These are phyloP conservation scores for Brachyrhaphis roseni DNA, from an alignment of 2,797 vertebrate species.

Conservation along the genomic window DNA sequence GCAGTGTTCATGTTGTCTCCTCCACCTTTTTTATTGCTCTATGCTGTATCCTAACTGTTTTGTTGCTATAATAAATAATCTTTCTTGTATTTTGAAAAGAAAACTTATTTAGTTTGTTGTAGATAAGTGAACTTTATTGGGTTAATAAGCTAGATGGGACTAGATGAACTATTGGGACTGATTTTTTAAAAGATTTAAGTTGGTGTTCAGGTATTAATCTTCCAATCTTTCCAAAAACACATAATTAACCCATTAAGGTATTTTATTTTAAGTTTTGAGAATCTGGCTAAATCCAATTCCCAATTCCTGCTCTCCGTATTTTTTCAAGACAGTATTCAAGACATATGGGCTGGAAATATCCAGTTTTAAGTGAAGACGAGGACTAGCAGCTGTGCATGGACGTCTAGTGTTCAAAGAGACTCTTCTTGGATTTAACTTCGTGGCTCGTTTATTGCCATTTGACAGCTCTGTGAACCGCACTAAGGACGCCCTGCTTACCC, in stretches of 20 bases:
- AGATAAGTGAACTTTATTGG: conserved; percentile 53
- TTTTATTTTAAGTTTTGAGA: too few relatives aligned
- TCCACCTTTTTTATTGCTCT: background rate
- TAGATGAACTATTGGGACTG: conserved; percentile 33
- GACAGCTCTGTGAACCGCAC: background rate
- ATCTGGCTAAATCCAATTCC: too few relatives aligned
- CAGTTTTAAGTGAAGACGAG: background rate
- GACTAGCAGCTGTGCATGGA: background rate
- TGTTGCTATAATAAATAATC: conserved; percentile 59
- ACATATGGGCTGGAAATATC: background rate
- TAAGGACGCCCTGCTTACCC: background rate
- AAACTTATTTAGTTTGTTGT: background rate
- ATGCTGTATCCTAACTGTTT: conserved; percentile 36
- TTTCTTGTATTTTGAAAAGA: conserved; percentile 64
- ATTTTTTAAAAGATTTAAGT: conserved; percentile 14
- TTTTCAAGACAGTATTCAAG: too few relatives aligned
- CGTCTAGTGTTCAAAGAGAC: background rate
- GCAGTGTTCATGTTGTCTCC: conserved; percentile 23
- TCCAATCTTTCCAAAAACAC: too few relatives aligned
- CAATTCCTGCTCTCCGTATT: too few relatives aligned
- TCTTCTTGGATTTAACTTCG: background rate
- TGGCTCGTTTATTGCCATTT: background rate
- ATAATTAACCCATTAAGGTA: too few relatives aligned
- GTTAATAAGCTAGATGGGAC: conserved; percentile 60
- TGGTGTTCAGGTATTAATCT: too few relatives aligned